A percentile compares a stretch with the other conserved stretches of the same genome.
Conservation (phyloP, 2,797 vertebrate genomes). For the Ceyx erithaca region DNA sequence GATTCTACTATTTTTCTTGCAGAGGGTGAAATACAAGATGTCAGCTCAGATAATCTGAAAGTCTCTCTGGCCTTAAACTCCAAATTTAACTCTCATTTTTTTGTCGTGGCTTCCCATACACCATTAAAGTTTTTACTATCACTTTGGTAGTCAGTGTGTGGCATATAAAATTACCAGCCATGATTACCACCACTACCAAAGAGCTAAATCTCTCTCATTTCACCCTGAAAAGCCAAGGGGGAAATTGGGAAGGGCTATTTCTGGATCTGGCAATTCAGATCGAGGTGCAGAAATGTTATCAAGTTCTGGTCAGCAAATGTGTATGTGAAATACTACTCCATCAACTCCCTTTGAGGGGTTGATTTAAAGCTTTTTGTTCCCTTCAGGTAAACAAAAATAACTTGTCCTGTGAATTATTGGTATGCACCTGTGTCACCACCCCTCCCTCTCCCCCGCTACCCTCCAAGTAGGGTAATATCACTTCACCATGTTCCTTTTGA, state of each 20-base stretch:
- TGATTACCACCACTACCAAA: neutral
- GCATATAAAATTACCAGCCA: neutral
- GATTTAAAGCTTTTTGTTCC: neutral
- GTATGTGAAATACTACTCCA: neutral
- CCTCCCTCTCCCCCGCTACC: too few relatives aligned
- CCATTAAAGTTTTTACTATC: neutral
- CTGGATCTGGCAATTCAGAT: neutral
- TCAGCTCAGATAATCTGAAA: neutral
- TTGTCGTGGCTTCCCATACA: neutral
- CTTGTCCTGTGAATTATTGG: neutral
- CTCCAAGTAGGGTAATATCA: rapidly evolving
- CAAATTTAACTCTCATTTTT: neutral
- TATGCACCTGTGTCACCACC: rapidly evolving
- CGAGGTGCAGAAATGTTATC: neutral
- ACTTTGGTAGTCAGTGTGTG: neutral
- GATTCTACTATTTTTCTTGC: neutral
- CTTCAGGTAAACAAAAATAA: neutral
- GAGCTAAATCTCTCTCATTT: neutral
- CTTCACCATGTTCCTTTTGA: neutral
- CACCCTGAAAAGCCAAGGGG: neutral
- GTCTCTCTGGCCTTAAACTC: neutral
- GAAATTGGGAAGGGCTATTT: neutral
- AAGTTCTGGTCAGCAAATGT: neutral
- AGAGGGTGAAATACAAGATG: neutral
- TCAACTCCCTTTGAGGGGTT: neutral